Evolutionary conservation across 2,113 vertebrate species (phyloP).

Genomic region (Mola mola): DNA sequence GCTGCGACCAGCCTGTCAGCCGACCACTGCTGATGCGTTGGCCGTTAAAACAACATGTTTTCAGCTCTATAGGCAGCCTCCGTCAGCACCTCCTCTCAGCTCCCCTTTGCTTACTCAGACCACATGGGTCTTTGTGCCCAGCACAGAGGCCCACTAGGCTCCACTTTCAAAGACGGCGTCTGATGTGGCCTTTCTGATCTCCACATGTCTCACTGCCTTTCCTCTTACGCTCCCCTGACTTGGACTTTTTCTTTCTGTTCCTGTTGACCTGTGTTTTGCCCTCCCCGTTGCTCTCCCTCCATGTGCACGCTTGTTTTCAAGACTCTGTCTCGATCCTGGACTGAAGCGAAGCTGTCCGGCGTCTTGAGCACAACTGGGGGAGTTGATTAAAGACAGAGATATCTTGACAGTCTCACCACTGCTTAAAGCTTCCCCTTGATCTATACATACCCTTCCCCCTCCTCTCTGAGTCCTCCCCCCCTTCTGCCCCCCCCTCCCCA

Average conservation of each 20-base stretch:
- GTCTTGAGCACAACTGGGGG: constrained; percentile 10
- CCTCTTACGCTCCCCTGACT: constrained; percentile 5
- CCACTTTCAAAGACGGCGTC: constrained; percentile 66
- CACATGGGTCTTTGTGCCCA: constrained; percentile 64
- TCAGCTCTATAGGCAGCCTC: constrained; percentile 55
- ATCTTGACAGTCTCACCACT: constrained; percentile 14
- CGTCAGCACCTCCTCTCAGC: background rate
- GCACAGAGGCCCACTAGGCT: constrained; percentile 48
- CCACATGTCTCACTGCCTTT: constrained; percentile 30
- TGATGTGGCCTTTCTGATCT: constrained; percentile 75
- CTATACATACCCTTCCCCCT: constrained; percentile 18
- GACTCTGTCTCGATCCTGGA: background rate
- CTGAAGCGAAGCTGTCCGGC: background rate
- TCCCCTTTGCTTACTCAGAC: constrained; percentile 41
- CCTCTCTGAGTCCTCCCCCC: background rate
- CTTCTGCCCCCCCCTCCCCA: background rate
- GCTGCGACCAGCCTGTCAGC: constrained; percentile 37
- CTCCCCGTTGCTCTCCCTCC: background rate
- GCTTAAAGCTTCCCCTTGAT: constrained; percentile 24
- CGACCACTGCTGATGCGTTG: constrained; percentile 50
- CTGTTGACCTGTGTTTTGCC: too few relatives aligned
- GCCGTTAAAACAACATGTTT: constrained; percentile 65
- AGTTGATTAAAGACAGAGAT: constrained; percentile 13
- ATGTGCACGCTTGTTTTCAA: background rate
- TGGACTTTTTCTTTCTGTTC: constrained; percentile 19